Evolutionary conservation across 2,797 vertebrate species (phyloP), one percentile per base, ranked within the genome.

Genomic region (Gymnodraco acuticeps): DNA sequence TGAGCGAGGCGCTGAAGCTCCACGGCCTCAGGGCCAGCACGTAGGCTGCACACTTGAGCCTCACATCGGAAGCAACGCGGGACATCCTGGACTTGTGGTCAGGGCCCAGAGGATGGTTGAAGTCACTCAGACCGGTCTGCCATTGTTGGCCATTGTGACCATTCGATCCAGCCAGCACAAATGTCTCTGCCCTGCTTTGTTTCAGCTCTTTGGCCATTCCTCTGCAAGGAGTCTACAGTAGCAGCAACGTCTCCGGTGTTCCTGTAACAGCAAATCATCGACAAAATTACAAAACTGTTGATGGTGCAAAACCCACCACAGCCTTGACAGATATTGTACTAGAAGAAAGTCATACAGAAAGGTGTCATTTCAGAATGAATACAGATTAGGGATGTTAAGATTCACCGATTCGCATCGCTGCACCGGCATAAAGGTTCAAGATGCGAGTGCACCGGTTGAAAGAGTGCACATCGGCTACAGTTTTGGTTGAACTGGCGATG

Each of bases 1-100:
- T 99, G 43, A 99, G 96, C 0, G 98, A 99, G 41, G 98, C 95
- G 0, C 98, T 99, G 91, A 99, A 99, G 70, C 98, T 99, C 98
- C 98, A 99, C 0, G 98, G 98, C 0, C 98, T 92, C 72, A 99
- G 92, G 0, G 98, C 98, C 59, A 99, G 89, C 56, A 99, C 97
- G 0, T 99, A 99, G 5, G 97, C 96, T 0, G 97, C 97, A 0
- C 98, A 99, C 69, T 98, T 98, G 0, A 96, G 94, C 66, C 93
- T 94, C 87, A 96, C 92, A 10, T 93, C 81, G 0, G 80, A 80
- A 11, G 89, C 63, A 6, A 94, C 89, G 0, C 91, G 84, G 64
- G 90, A 74, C 88, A 93, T 92, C 19, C 88, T 88, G 0, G 94
- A 92, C 69, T 19, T 60, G 48, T 64, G 81, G 74, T 86, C 78